Conservation (phyloP, 2,113 vertebrate genomes). For the Heterocephalus glaber region DNA sequence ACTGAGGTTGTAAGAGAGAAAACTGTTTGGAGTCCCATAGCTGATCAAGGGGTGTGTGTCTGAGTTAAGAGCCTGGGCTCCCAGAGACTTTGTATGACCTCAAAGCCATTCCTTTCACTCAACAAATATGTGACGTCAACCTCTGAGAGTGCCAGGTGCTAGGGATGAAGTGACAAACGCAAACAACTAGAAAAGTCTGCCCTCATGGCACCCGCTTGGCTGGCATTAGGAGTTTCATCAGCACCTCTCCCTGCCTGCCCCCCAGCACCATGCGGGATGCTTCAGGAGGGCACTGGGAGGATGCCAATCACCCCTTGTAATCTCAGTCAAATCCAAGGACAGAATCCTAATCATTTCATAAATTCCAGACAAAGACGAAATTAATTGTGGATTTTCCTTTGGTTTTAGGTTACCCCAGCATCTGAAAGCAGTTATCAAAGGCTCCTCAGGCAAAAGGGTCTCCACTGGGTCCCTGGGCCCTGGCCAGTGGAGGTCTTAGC, state of each 20-base stretch:
- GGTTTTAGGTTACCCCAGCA: not conserved
- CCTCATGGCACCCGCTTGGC: rapidly evolving
- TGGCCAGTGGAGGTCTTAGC: not conserved
- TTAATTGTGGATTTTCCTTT: conserved; percentile 64
- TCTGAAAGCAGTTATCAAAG: not conserved
- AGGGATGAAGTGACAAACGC: not conserved
- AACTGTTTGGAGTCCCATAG: not conserved
- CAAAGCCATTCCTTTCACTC: not conserved
- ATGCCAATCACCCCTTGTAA: conserved; percentile 41
- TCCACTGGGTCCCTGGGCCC: not conserved
- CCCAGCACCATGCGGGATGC: not conserved
- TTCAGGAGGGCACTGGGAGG: not conserved
- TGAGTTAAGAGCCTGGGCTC: not conserved
- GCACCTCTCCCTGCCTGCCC: not conserved
- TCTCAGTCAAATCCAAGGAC: conserved; percentile 54
- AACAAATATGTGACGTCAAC: not conserved
- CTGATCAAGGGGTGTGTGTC: not conserved
- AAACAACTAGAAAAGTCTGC: not conserved
- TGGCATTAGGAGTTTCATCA: not conserved
- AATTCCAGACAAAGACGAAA: conserved; percentile 71
- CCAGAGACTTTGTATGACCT: not conserved
- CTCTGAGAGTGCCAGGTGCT: not conserved
- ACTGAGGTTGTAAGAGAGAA: not conserved
- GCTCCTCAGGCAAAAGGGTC: not conserved
- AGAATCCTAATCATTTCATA: conserved; percentile 65